Base-by-base conservation (phyloP, 1,140 invertebrate species). In the Drosophila ohnishii region DNA sequence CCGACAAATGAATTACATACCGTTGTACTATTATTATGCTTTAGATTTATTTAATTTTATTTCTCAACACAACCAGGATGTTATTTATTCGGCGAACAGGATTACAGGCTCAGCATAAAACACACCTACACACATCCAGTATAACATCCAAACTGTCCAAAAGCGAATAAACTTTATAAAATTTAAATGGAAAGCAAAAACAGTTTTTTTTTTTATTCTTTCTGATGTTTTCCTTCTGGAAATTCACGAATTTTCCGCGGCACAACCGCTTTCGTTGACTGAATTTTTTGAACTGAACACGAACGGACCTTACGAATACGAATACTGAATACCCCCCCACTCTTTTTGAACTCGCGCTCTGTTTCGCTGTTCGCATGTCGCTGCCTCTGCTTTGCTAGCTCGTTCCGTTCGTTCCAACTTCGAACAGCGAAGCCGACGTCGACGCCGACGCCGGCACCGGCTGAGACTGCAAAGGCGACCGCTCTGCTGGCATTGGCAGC, bases 61-160 rank as follows among this genome's bases (percentile, higher is more conserved):
- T 55, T 70, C 4, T 35, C 32, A 37, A 37, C 34, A 35, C 51
- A 53, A 53, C 32, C 51, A 35, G 50, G 11, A 53, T 53, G 50
- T 35, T 2, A 37, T 10, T 37, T 25, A 22, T 14, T 51, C 30
- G 48, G 50, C 50, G 16, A 51, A 22, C 11, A 22, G 6, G 13
- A 13, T 25, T 14, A 25, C 13, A 8, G 5, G 13, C 10, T 5
- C 44, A 3, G 44, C 22, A 25, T 8, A 14, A 47, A 25, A 13
- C 45, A 25, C 45, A 47, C 22, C 6, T 32, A 32, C 30, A 32
- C 30, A 14, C 37, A 39, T 13, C 14, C 28, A 5, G 47, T 30
- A 30, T n/a, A 34, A 34, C 28, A 84, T 85, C 78, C 81, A 85
- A 72, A 63, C 78, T 78, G 79, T 55, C 80, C 71, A 69, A n/a